phyloP scores from a whole-genome alignment of 2,797 vertebrate genomes.

The Stomatorhinus walkeri region DNA sequence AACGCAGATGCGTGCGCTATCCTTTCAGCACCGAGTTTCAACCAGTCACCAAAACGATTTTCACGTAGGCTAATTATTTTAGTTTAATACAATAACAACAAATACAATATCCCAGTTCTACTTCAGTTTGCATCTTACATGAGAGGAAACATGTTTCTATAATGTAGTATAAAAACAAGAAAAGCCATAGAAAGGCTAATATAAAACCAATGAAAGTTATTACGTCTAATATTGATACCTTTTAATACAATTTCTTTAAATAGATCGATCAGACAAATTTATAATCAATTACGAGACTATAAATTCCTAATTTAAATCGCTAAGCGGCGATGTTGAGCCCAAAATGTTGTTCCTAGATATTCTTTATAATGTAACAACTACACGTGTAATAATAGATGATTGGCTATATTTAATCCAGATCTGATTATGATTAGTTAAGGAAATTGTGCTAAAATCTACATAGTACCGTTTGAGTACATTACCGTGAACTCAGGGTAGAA shows the following conservation, averaged over 20 bases:
- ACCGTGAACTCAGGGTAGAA: constrained; percentile 7
- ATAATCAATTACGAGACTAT: neutral
- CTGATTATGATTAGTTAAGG: constrained; percentile 29
- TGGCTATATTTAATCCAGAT: constrained; percentile 35
- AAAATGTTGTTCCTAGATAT: constrained; percentile 17
- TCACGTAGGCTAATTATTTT: neutral
- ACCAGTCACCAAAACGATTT: constrained; percentile 1
- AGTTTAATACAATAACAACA: neutral
- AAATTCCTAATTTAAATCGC: constrained; percentile 25
- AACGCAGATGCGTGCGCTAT: constrained; percentile 17
- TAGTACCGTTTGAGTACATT: constrained; percentile 9
- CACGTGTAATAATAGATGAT: constrained; percentile 35
- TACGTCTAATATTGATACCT: neutral
- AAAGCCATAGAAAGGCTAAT: neutral
- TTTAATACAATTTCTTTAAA: neutral
- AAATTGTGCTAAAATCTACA: constrained; percentile 20
- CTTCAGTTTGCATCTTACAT: neutral
- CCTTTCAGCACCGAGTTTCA: constrained; percentile 28
- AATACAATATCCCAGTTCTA: neutral
- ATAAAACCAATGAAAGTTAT: neutral
- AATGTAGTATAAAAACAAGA: neutral
- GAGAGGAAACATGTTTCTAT: neutral
- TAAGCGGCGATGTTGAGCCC: constrained; percentile 43
- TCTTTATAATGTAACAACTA: constrained; percentile 22
- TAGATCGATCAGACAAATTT: neutral